Conservation (phyloP, 2,888 invertebrate genomes). For the Apamea epomidion region DNA sequence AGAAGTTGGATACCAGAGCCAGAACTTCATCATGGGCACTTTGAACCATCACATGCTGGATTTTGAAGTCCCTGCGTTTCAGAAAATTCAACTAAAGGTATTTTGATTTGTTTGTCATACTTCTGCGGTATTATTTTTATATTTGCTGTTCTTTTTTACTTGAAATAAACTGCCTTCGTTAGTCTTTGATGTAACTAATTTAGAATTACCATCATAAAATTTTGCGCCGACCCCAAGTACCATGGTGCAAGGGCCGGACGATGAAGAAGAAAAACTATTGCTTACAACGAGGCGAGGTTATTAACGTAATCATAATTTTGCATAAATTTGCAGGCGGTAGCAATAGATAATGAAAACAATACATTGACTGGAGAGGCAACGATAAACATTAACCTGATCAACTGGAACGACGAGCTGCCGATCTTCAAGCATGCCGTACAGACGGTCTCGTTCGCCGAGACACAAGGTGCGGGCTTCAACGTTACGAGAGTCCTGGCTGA, state of each 20-base stretch:
- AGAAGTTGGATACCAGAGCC: slow-evolving; percentile 90
- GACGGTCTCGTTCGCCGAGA: slow-evolving; percentile 89
- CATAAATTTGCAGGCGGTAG: slow-evolving; percentile 75
- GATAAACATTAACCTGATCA: slow-evolving; percentile 89
- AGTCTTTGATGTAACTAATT: background rate
- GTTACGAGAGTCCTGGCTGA: slow-evolving; percentile 90
- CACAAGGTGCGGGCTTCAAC: slow-evolving; percentile 82
- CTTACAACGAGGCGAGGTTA: background rate
- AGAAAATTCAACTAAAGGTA: slow-evolving; percentile 82
- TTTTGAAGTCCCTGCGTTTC: slow-evolving; percentile 90
- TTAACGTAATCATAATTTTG: background rate
- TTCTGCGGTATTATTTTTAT: background rate
- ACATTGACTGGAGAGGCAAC: slow-evolving; percentile 78
- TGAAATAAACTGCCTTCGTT: background rate
- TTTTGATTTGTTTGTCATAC: slow-evolving; percentile 28
- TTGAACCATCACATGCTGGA: slow-evolving; percentile 89
- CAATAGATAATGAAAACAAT: slow-evolving; percentile 79
- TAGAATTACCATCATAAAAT: background rate
- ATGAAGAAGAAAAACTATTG: slow-evolving; percentile 4
- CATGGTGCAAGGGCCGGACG: background rate
- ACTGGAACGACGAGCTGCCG: slow-evolving; percentile 94
- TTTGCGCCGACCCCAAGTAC: background rate
- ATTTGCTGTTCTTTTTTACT: background rate
- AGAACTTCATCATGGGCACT: slow-evolving; percentile 90
- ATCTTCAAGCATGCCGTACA: slow-evolving; percentile 86